These are phyloP conservation scores for Chloroceryle amazona DNA, from an alignment of 2,797 vertebrate species.

Conservation along the genomic window DNA sequence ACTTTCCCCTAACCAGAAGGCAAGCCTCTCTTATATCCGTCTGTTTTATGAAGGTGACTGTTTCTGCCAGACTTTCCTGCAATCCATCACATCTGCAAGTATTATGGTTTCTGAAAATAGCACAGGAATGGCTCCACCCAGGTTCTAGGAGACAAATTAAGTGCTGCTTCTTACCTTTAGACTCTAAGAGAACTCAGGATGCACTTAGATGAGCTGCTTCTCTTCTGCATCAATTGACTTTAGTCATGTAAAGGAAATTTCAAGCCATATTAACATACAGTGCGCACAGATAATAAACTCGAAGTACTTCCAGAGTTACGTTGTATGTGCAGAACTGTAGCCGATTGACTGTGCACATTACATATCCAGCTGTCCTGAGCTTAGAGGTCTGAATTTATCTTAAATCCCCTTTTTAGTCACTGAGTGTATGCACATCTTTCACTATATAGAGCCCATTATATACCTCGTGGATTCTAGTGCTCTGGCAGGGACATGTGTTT, in stretches of 20 bases:
- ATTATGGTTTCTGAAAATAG: background rate
- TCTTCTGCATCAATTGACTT: background rate
- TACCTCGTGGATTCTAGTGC: background rate
- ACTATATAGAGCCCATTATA: background rate
- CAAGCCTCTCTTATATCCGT: background rate
- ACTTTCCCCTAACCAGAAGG: background rate
- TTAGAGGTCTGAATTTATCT: background rate
- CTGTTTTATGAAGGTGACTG: background rate
- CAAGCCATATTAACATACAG: background rate
- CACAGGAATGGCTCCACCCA: background rate
- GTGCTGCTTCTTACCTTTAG: background rate
- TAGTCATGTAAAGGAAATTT: background rate
- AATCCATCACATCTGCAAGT: background rate
- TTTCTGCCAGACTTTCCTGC: background rate
- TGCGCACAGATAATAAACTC: background rate
- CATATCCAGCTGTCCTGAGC: background rate
- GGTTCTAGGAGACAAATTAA: background rate
- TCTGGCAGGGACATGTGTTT: background rate
- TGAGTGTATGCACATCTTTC: background rate
- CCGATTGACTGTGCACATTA: background rate
- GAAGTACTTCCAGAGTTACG: background rate
- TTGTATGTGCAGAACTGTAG: background rate
- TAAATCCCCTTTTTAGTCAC: background rate
- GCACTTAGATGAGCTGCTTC: background rate
- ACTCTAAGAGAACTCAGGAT: background rate